Conservation (phyloP, 1,140 invertebrate genomes). For the Drepana arcuata region DNA sequence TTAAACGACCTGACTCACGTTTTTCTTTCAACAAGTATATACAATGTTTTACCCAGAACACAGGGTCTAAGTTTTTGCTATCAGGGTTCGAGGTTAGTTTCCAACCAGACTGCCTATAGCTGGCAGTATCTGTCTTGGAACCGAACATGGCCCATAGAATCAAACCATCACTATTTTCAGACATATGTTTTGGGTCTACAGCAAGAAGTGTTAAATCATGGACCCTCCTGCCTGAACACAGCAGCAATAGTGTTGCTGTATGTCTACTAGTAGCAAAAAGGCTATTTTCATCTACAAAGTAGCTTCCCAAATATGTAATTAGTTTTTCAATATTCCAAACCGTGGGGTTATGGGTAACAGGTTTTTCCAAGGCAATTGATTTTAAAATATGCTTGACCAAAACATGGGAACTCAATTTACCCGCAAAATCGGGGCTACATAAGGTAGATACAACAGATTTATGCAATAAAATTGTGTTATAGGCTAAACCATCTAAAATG, state of each 20-base stretch:
- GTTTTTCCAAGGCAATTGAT: constrained; percentile 7
- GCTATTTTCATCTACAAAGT: not conserved
- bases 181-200: not conserved
- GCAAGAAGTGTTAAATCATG: too few species aligned
- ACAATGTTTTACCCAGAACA: constrained; percentile 22
- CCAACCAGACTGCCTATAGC: constrained; percentile 14
- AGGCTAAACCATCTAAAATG: not conserved
- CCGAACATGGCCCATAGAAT: constrained; percentile 16
- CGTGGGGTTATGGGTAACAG: constrained; percentile 3
- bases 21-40: constrained; percentile 13
- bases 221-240: too few species aligned
- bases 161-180: constrained; percentile 6
- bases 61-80: constrained; percentile 16
- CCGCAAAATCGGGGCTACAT: not conserved
- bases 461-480: constrained; percentile 4
- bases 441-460: constrained; percentile 4
- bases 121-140: constrained; percentile 15
- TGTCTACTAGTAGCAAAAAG: constrained; percentile 1
- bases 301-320: not conserved
- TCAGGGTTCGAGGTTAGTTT: constrained; percentile 14
- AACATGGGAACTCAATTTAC: constrained; percentile 2
- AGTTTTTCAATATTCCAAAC: constrained; percentile 17
- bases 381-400: constrained; percentile 12
- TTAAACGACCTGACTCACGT: constrained; percentile 3
- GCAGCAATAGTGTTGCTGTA: not conserved